phyloP scores from a whole-genome alignment of 2,797 vertebrate genomes.

The Premnoplex brunnescens region DNA sequence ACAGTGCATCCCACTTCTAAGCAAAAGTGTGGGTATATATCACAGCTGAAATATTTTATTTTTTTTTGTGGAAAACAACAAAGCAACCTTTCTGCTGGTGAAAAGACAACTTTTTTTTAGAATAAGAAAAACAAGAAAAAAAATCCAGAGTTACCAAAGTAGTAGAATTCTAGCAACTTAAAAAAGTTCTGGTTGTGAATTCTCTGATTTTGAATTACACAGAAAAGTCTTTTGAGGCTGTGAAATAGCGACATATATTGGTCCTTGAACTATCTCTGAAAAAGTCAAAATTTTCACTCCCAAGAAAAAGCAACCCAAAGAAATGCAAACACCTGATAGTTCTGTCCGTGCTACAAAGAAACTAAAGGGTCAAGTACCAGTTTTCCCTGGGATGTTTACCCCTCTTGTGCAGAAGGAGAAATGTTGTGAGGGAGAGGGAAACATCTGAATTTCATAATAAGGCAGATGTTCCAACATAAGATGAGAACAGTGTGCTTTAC shows the following conservation, averaged over 20 bases:
- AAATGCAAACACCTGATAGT: neutral
- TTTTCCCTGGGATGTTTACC: neutral
- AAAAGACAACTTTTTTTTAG: neutral
- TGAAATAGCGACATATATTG: neutral
- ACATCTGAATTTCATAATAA: neutral
- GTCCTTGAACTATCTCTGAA: neutral
- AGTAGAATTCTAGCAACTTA: neutral
- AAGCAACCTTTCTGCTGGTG: neutral
- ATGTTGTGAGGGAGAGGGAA: neutral
- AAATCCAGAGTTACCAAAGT: neutral
- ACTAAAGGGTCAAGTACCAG: rapidly evolving
- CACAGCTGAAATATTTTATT: neutral
- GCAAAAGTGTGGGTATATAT: neutral
- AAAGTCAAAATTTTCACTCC: neutral
- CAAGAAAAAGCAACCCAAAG: neutral
- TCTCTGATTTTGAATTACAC: neutral
- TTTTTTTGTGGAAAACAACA: neutral
- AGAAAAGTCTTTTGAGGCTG: neutral
- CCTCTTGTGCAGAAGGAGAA: neutral
- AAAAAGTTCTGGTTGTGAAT: neutral
- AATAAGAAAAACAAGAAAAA: neutral
- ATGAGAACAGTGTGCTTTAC: neutral
- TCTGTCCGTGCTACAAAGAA: neutral
- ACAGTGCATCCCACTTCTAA: neutral
- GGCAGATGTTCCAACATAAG: neutral